Evolutionary conservation across 1,140 invertebrate genomes (phyloP).

Genomic region (Anagrus nilaparvatae): DNA sequence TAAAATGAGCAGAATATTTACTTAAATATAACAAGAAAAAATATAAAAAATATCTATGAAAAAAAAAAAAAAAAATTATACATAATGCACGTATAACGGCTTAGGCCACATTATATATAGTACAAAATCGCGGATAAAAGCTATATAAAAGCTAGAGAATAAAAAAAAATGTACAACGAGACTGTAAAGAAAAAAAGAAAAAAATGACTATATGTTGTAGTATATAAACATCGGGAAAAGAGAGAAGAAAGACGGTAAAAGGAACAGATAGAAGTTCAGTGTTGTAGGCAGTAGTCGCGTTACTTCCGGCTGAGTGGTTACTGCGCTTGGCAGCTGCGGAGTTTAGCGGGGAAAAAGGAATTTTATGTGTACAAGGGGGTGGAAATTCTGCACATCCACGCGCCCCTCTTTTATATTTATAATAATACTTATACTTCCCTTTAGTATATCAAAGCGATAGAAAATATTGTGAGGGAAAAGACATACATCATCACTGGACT

Average conservation of each 20-base stretch:
- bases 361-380: conserved; percentile 9
- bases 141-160: too few relatives aligned
- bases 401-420: conserved; percentile 9
- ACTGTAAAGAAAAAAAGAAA: conserved; percentile 12
- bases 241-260: conserved; percentile 14
- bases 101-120: too few relatives aligned
- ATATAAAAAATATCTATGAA: too few relatives aligned
- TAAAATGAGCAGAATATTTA: too few relatives aligned
- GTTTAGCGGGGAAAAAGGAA: conserved; percentile 33
- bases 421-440: too few relatives aligned
- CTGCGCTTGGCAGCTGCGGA: conserved; percentile 43
- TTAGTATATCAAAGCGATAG: too few relatives aligned
- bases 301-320: conserved; percentile 41
- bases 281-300: conserved; percentile 42
- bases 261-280: conserved; percentile 25
- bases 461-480: too few relatives aligned
- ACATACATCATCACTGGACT: too few relatives aligned
- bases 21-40: too few relatives aligned
- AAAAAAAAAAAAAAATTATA: conserved; percentile 6
- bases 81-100: conserved; percentile 9
- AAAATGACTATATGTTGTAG: too few relatives aligned
- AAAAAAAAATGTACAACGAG: too few relatives aligned
- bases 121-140: too few relatives aligned
- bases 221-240: conserved; percentile 12
- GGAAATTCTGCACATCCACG: conserved; percentile 17